phyloP scores from a whole-genome alignment of 1,140 invertebrate genomes.

The Armadillidium nasatum region DNA sequence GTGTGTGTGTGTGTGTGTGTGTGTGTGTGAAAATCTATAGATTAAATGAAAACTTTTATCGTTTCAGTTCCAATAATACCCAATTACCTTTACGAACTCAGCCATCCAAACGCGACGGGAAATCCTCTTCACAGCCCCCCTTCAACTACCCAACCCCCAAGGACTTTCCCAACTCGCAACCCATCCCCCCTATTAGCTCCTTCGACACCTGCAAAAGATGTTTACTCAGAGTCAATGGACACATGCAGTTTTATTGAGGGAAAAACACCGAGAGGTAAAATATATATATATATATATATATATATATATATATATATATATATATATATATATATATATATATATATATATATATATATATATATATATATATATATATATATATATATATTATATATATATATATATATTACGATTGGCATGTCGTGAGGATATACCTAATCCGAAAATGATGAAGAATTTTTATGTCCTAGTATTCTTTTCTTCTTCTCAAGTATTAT shows the following conservation, averaged over 20 bases:
- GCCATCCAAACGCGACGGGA: slow-evolving; percentile 20
- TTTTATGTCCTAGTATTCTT: too few species aligned
- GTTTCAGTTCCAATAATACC: slow-evolving; percentile 25
- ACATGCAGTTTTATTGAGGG: background rate
- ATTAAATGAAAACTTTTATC: background rate
- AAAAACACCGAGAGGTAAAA: slow-evolving; percentile 23
- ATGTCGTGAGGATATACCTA: too few species aligned
- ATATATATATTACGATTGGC: too few species aligned
- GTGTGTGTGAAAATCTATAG: background rate
- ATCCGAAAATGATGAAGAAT: too few species aligned
- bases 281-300: slow-evolving; percentile 9
- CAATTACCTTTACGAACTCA: slow-evolving; percentile 27
- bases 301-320: slow-evolving; percentile 23
- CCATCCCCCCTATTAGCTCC: background rate
- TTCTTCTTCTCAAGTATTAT: too few species aligned
- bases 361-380: background rate
- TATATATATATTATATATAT: too few species aligned
- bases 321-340: slow-evolving; percentile 16
- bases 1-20: too few species aligned
- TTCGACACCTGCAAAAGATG: background rate
- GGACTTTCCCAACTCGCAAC: background rate
- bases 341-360: slow-evolving; percentile 2
- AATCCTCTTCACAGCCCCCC: background rate
- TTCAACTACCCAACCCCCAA: background rate
- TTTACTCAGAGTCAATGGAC: background rate